Percentiles rank a stretch among this genome's conserved stretches.
phyloP scores from a whole-genome alignment of 2,797 vertebrate species.

The Apogon talboti region DNA sequence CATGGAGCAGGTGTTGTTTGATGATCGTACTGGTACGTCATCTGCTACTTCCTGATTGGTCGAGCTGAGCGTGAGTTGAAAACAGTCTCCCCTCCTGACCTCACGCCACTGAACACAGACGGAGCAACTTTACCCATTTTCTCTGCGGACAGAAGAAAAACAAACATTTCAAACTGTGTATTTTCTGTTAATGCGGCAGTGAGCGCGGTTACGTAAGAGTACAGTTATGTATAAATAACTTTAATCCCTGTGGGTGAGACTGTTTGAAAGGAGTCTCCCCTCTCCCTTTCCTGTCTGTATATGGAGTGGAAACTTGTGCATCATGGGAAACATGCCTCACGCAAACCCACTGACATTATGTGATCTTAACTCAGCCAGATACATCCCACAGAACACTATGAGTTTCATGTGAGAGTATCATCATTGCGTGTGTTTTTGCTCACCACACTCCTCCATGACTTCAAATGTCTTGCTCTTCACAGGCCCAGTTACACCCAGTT shows the following conservation, averaged over 20 bases:
- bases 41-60: slow-evolving; percentile 81
- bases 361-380: slow-evolving; percentile 29
- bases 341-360: slow-evolving; percentile 36
- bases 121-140: slow-evolving; percentile 88
- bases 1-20: slow-evolving; percentile 17
- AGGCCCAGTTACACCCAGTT: slow-evolving; percentile 81
- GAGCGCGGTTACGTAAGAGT: neutral
- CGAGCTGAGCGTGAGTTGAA: slow-evolving; percentile 84
- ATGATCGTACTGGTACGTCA: neutral
- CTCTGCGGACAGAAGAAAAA: slow-evolving; percentile 80
- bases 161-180: neutral
- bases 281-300: slow-evolving; percentile 68
- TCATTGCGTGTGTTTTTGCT: slow-evolving; percentile 64
- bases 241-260: slow-evolving; percentile 1
- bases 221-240: slow-evolving; percentile 16
- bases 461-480: slow-evolving; percentile 95
- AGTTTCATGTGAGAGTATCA: neutral
- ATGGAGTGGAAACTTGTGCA: slow-evolving; percentile 82
- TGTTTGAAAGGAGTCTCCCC: slow-evolving; percentile 36
- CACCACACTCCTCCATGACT: slow-evolving; percentile 95
- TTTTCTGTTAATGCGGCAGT: neutral
- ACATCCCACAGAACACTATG: neutral
- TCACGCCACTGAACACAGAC: slow-evolving; percentile 89
- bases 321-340: slow-evolving; percentile 37
- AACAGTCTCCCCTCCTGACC: slow-evolving; percentile 90